A percentile compares a stretch with the other conserved stretches of the same genome.
Conservation (phyloP, 2,888 invertebrate species). For the Pollenia amentaria region DNA sequence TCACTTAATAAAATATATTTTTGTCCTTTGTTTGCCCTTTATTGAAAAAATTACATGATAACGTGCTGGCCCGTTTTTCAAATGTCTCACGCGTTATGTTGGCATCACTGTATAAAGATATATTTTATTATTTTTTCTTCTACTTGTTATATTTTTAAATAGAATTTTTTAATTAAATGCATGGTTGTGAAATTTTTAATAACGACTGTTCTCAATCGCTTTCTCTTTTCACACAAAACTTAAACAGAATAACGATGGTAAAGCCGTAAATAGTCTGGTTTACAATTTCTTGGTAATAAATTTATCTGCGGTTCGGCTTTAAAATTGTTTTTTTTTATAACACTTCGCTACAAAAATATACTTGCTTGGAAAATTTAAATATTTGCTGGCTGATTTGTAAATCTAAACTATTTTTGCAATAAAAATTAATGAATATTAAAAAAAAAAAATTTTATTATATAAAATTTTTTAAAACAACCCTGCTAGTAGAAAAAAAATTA, state of each 20-base stretch:
- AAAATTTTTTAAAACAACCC: no score
- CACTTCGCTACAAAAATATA: background rate
- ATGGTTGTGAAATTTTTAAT: slow-evolving; percentile 23
- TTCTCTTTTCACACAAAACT: background rate
- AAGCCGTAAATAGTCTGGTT: background rate
- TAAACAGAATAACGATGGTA: background rate
- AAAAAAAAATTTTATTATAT: no score
- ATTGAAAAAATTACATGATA: no score
- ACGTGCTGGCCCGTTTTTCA: no score
- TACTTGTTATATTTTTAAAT: background rate
- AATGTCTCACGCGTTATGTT: no score
- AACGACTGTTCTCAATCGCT: background rate
- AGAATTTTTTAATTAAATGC: background rate
- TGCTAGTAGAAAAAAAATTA: no score
- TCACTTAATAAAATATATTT: no score
- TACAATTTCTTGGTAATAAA: background rate
- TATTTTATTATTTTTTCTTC: background rate
- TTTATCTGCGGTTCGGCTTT: background rate
- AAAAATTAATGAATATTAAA: no score
- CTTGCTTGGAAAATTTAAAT: no score
- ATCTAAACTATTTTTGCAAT: no score
- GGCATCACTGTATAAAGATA: background rate
- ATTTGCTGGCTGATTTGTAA: no score
- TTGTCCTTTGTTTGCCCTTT: no score
- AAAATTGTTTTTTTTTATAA: background rate